Evolutionary conservation across 1,140 invertebrate species (phyloP), one percentile per base, ranked within the genome.

Genomic region (Cylas formicarius): DNA sequence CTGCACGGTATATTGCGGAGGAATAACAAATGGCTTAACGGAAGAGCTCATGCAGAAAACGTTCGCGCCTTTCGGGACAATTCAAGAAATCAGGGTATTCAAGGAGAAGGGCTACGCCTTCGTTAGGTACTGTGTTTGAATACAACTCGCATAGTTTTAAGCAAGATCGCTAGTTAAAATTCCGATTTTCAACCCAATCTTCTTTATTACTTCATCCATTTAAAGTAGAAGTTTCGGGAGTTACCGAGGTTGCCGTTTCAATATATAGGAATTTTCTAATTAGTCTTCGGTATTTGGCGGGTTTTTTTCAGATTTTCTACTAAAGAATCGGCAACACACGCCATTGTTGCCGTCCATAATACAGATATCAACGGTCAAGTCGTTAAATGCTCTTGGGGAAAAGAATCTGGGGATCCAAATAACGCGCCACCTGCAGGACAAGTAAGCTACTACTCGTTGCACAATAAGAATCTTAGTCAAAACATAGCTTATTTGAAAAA

Each of bases 101-200:
- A 97, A 97, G 71, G 92, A 97, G 62, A 98, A 99, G 71, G 96
- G 96, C 47, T 99, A 97, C 71, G 93, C 95, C 56, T 99, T 99
- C 71, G 90, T 99, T 36, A 73, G 78, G 77, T 82, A 62, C 24
- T 19, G 11, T 17, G 10, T 7, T 38, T 26, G 27, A 33, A 14
- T 31, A 16, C n/a, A n/a, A n/a, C n/a, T n/a, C n/a, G n/a, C n/a
- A n/a, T n/a, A n/a, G n/a, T n/a, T n/a, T n/a, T n/a, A n/a, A n/a
- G n/a, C n/a, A n/a, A n/a, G n/a, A n/a, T n/a, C n/a, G n/a, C n/a
- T n/a, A n/a, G n/a, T n/a, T n/a, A n/a, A n/a, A n/a, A n/a, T n/a
- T n/a, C n/a, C n/a, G n/a, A n/a, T n/a, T n/a, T n/a, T n/a, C n/a
- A n/a, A n/a, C n/a, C n/a, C n/a, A n/a, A n/a, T n/a, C n/a, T n/a